Percentiles rank a stretch among this genome's conserved stretches.
Conservation (phyloP, 2,113 vertebrate genomes). For the Silurus glanis region DNA sequence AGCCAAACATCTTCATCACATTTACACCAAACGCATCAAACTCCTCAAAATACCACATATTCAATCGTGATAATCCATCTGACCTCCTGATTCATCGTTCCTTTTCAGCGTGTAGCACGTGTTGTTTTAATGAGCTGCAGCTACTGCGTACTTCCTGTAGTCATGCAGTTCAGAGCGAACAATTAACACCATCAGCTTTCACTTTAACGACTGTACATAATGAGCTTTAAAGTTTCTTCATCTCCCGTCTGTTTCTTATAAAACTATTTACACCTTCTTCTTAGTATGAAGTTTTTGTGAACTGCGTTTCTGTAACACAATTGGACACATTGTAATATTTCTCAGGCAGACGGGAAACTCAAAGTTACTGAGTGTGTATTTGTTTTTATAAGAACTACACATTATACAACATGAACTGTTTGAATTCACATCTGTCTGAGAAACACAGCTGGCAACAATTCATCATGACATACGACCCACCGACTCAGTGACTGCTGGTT, state of each 20-base stretch:
- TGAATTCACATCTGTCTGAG: conserved; percentile 54
- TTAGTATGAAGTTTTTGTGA: conserved; percentile 34
- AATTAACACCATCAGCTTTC: not conserved
- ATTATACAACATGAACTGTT: conserved; percentile 28
- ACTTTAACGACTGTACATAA: not conserved
- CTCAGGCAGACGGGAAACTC: conserved; percentile 52
- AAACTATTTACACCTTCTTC: conserved; percentile 11
- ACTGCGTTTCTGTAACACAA: conserved; percentile 54
- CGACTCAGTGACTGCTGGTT: not conserved
- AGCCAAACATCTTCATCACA: conserved; percentile 15
- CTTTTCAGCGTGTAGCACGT: not conserved
- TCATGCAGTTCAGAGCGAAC: not conserved
- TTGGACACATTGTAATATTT: conserved; percentile 58
- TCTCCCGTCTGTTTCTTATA: not conserved
- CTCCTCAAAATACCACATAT: not conserved
- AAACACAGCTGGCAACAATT: conserved; percentile 35
- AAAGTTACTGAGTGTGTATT: conserved; percentile 22
- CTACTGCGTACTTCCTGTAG: not conserved
- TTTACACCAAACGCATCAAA: not conserved
- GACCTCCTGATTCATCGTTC: not conserved
- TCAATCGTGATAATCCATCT: not conserved
- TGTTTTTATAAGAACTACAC: conserved; percentile 45
- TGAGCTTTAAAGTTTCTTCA: not conserved
- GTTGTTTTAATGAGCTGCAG: conserved; percentile 1
- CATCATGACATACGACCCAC: conserved; percentile 11